Evolutionary conservation across 2,113 vertebrate species (phyloP).

Genomic region (Crotalus tigris): DNA sequence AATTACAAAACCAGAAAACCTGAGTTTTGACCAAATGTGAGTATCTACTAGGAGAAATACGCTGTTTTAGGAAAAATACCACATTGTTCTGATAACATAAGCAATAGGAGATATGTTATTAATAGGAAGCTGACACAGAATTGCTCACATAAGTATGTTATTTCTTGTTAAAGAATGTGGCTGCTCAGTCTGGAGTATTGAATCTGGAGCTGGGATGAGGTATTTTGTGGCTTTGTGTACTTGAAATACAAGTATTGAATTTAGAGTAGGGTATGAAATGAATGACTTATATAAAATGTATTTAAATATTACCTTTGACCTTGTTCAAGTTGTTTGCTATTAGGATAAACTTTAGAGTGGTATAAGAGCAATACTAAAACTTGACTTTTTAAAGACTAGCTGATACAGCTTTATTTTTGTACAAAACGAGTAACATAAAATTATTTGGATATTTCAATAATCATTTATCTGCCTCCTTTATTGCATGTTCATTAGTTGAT

Average conservation of each 20-base stretch:
- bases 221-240: neutral
- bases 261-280: neutral
- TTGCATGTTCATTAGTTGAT: neutral
- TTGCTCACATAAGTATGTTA: neutral
- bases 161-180: neutral
- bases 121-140: neutral
- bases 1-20: neutral
- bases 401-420: neutral
- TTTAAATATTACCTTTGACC: neutral
- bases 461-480: neutral
- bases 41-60: neutral
- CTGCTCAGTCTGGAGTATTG: neutral
- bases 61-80: neutral
- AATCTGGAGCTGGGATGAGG: neutral
- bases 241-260: constrained; percentile 3
- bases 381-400: neutral
- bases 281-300: neutral
- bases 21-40: neutral
- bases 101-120: neutral
- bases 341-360: neutral
- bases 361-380: neutral
- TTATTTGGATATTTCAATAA: neutral
- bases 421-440: neutral
- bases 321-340: neutral
- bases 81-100: neutral